Percentiles rank a stretch among this genome's conserved stretches.
Evolutionary conservation across 2,888 invertebrate species (phyloP).

Genomic region (Drosophila imparisetae): DNA sequence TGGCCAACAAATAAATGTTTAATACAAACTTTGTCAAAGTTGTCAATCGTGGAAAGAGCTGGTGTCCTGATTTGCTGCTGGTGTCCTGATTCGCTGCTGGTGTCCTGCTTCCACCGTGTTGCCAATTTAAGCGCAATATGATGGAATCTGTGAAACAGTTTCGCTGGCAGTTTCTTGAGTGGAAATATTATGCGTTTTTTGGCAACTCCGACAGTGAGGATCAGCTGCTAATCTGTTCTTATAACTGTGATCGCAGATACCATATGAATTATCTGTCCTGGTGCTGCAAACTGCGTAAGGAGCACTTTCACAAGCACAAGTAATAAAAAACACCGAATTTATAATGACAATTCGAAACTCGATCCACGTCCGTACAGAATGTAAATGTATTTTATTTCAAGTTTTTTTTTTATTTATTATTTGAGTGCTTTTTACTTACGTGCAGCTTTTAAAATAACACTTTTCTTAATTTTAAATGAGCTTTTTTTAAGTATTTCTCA

Average conservation of each 20-base stretch:
- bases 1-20: neutral
- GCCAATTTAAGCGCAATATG: slow-evolving; percentile 99
- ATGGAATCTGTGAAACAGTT: slow-evolving; percentile 99
- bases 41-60: neutral
- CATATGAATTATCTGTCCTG: slow-evolving; percentile 99
- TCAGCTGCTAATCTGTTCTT: slow-evolving; percentile 97
- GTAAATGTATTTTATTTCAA: slow-evolving; percentile 9
- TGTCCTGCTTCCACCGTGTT: slow-evolving; percentile 98
- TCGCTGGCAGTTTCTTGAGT: slow-evolving; percentile 99
- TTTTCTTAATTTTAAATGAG: slow-evolving; percentile 37
- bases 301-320: slow-evolving; percentile 90
- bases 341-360: slow-evolving; percentile 12
- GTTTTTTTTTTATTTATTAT: neutral
- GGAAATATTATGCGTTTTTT: slow-evolving; percentile 99
- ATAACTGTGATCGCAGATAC: slow-evolving; percentile 99
- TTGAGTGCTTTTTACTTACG: slow-evolving; percentile 15
- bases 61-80: too few relatives aligned
- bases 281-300: slow-evolving; percentile 95
- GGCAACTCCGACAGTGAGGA: slow-evolving; percentile 99
- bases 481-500: slow-evolving; percentile 48
- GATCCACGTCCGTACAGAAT: slow-evolving; percentile 8
- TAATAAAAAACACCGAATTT: slow-evolving; percentile 19
- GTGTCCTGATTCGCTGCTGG: too few relatives aligned
- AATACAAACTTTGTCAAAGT: neutral
- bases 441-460: slow-evolving; percentile 64